Base-by-base conservation (phyloP, 2,797 vertebrate genomes). In the Melanotaenia pygmaea region DNA sequence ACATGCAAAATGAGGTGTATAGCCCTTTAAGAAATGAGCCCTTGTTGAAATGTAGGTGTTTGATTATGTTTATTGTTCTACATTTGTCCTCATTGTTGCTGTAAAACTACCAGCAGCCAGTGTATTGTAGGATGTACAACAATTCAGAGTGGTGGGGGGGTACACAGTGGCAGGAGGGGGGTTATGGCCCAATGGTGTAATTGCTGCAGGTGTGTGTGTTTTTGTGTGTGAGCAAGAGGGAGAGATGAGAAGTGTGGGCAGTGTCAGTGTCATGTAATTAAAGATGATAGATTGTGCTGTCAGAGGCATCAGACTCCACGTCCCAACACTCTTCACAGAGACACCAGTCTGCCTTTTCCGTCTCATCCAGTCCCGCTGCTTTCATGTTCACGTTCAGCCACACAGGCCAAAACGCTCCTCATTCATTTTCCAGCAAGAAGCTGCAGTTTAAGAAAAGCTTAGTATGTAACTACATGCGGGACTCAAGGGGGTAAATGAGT, bases 261-360 rank as follows among this genome's bases (percentile, higher is more conserved):
- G 81, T 90, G 88, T 86, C 86, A 77, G 82, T 92, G 93, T 93
- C 87, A 84, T 88, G 87, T 94, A 94, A 93, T 94, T 94, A 94
- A 94, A 94, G 92, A 93, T 94, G 93, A 95, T 94, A 89, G 92
- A 94, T 93, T 89, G 81, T 81, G 81, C 90, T 92, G 93, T 93
- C 93, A 89, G 81, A 71, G 61, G 80, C 76, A 70, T 93, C 87
- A 72, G 91, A 81, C 83, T 84, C 84, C 79, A 69, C 69, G 73
- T 87, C 84, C 88, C 81, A 62, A 81, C 81, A 67, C 81, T 88
- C 75, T 66, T 86, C 79, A 80, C 80, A 76, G 75, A 91, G 80
- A 92, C 74, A 74, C 71, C 24, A 18, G 64, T 56, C 61, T 53
- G 70, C 67, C 59, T 83, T 74, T 80, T 74, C 71, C 35, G 72